Percentiles rank a stretch among this genome's conserved stretches.
These are phyloP conservation scores for Corythornis leucogaster DNA, from an alignment of 2,797 vertebrate genomes.

Conservation along the genomic window DNA sequence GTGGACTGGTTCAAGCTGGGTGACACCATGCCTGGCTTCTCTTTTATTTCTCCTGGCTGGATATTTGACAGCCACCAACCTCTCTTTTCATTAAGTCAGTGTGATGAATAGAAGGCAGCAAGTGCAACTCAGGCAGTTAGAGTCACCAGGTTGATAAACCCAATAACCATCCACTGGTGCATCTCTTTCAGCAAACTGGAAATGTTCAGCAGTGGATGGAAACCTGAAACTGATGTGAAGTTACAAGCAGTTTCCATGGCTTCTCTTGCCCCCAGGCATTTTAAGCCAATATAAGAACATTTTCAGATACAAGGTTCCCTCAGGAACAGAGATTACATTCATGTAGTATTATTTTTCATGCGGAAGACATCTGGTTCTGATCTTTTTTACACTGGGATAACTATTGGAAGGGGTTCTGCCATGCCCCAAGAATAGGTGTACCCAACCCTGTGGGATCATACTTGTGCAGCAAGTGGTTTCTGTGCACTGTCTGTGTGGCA, in stretches of 20 bases:
- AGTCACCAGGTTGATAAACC: slow-evolving; percentile 30
- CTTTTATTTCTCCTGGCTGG: slow-evolving; percentile 52
- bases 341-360: neutral
- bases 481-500: rapidly evolving
- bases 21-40: slow-evolving; percentile 8
- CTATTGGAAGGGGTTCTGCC: neutral
- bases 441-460: rapidly evolving
- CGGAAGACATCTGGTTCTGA: neutral
- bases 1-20: slow-evolving; percentile 17
- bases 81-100: slow-evolving; percentile 1
- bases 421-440: neutral
- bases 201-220: neutral
- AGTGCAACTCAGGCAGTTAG: neutral
- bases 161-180: neutral
- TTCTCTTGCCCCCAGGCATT: neutral
- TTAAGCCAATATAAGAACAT: neutral
- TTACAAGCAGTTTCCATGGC: neutral
- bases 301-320: neutral
- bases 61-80: slow-evolving; percentile 30
- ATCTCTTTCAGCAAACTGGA: slow-evolving; percentile 12
- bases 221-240: neutral
- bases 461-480: neutral
- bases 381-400: neutral
- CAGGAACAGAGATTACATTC: neutral
- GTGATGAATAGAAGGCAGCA: neutral